Conservation (phyloP, 2,797 vertebrate species). For the Coreius guichenoti region DNA sequence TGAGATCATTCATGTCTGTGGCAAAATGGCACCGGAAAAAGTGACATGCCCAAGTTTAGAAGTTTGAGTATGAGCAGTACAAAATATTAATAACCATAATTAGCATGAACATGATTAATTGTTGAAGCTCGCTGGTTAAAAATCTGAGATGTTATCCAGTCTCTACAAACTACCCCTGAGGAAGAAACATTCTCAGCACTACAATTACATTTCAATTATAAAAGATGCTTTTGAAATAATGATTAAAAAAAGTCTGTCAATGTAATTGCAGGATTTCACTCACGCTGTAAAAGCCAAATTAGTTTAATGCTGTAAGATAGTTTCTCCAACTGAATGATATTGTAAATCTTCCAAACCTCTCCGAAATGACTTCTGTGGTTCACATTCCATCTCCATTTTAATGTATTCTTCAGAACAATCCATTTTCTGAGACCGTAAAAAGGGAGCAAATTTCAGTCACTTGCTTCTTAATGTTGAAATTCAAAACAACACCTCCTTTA, state of each 20-base stretch:
- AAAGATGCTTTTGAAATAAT: background rate
- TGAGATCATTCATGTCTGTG: background rate
- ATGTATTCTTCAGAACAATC: background rate
- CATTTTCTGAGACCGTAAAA: background rate
- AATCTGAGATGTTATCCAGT: background rate
- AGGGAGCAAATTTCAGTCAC: background rate
- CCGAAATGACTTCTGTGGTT: background rate
- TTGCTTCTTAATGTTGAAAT: background rate
- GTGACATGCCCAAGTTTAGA: background rate
- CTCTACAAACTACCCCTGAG: no score
- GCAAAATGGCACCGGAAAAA: background rate
- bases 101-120: background rate
- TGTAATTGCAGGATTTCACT: background rate
- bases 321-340: background rate
- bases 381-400: slow-evolving; percentile 2
- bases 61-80: background rate
- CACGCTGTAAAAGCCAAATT: background rate
- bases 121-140: background rate
- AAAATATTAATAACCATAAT: background rate
- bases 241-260: background rate
- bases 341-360: slow-evolving; percentile 13
- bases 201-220: background rate
- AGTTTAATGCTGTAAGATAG: background rate
- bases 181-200: background rate
- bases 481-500: no score